These are phyloP conservation scores for Polyploca ridens DNA, from an alignment of 2,888 invertebrate species.

Conservation along the genomic window DNA sequence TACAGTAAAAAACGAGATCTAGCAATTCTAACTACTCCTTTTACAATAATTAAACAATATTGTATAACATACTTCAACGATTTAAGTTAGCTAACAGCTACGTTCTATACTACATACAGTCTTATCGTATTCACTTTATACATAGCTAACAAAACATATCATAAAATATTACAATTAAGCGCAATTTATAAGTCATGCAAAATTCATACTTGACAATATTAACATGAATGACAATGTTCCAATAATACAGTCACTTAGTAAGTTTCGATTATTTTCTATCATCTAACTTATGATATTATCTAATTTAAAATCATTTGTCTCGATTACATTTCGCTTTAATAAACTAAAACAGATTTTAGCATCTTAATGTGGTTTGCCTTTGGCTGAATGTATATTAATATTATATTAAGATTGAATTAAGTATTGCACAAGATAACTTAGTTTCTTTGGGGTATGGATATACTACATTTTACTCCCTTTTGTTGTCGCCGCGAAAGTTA, in stretches of 20 bases:
- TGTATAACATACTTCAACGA: slow-evolving; percentile 7
- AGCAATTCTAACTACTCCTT: slow-evolving; percentile 63
- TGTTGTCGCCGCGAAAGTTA: slow-evolving; percentile 72
- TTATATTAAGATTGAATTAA: slow-evolving; percentile 32
- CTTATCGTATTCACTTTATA: slow-evolving; percentile 66
- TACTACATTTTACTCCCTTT: slow-evolving; percentile 63
- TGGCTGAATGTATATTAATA: slow-evolving; percentile 59
- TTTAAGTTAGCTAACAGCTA: slow-evolving; percentile 47
- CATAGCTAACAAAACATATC: slow-evolving; percentile 54
- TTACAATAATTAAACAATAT: not conserved
- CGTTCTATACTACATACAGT: slow-evolving; percentile 64
- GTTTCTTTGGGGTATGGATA: slow-evolving; percentile 57
- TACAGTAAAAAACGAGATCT: slow-evolving; percentile 76
- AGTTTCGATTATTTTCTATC: not conserved
- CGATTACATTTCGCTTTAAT: slow-evolving; percentile 28
- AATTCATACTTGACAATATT: not conserved
- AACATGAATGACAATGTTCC: not conserved
- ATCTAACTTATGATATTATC: not conserved
- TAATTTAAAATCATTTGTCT: slow-evolving; percentile 16
- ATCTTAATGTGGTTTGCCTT: slow-evolving; percentile 62
- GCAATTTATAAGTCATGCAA: not conserved
- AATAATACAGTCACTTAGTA: not conserved
- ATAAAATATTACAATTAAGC: not conserved
- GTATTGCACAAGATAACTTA: slow-evolving; percentile 73
- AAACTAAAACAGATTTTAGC: slow-evolving; percentile 41